Evolutionary conservation across 2,888 invertebrate genomes (phyloP), one percentile per base, ranked within the genome.

Genomic region (Drosophila rubida): DNA sequence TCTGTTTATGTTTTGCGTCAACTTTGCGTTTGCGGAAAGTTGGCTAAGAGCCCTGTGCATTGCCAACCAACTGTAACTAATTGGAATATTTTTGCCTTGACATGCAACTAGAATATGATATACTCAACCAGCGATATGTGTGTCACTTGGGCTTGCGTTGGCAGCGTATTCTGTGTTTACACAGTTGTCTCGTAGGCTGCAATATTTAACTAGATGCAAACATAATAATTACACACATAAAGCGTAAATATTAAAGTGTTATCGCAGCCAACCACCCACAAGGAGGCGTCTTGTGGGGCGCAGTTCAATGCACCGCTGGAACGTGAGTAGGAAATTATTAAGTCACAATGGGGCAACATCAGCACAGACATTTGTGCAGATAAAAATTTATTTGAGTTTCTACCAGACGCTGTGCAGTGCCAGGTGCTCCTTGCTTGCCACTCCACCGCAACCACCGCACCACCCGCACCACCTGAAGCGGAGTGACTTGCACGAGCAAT

Each of bases 281-380:
- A 2, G n/a, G 3, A 27, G 19, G 19, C 58, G 50, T 57, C 41
- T 64, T 54, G n/a, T 25, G 54, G 37, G 37, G 30, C 37, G 59
- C 63, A 75, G 86, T 85, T 82, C 88, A 82, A 87, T 87, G 81
- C 86, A 78, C 88, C 67, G 55, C 57, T 44, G 59, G 72, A 82
- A 79, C 70, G 72, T 80, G 80, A 88, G 87, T 76, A 70, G 87
- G 78, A 83, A 83, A 88, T 83, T 83, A 83, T 83, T 83, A 77
- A 83, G 87, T 86, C 88, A 84, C 88, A 84, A 86, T 88, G 78
- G 54, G 51, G 69, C 79, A 71, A 64, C 67, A 68, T 64, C 79
- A 68, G 55, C 54, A 50, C 65, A 64, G 78, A 72, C 83, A 82
- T 86, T 85, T 75, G 69, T 70, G 70, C 65, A 75, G 72, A 81